These are phyloP conservation scores for Drepana falcataria DNA, from an alignment of 2,888 invertebrate species.

Conservation along the genomic window DNA sequence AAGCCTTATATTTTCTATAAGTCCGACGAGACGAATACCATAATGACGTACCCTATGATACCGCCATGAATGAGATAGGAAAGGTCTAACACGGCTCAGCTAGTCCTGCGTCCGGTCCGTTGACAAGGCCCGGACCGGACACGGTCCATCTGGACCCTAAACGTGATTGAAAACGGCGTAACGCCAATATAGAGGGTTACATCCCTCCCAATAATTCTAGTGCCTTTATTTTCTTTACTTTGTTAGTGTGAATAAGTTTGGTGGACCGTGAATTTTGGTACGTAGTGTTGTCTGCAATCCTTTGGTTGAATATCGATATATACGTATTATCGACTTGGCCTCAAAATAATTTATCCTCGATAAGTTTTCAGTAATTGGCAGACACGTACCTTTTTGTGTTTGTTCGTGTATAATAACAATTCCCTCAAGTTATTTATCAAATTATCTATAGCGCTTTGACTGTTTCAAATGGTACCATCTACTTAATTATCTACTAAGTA, in stretches of 20 bases:
- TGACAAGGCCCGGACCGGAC: slow-evolving; percentile 1
- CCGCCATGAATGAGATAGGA: slow-evolving; percentile 3
- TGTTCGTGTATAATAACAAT: too few relatives aligned
- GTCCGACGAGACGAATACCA: slow-evolving; percentile 1
- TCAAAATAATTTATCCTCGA: too few relatives aligned
- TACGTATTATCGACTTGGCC: too few relatives aligned
- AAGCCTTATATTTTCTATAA: not conserved
- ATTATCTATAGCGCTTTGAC: too few relatives aligned
- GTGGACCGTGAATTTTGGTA: not conserved
- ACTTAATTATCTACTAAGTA: too few relatives aligned
- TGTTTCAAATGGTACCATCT: too few relatives aligned
- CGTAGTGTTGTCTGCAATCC: not conserved
- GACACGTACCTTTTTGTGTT: too few relatives aligned
- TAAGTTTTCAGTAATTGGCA: too few relatives aligned
- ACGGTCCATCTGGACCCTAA: slow-evolving; percentile 10
- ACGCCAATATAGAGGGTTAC: slow-evolving; percentile 7
- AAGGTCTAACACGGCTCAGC: slow-evolving; percentile 1
- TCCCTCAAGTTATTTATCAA: too few relatives aligned
- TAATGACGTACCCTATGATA: slow-evolving; percentile 3
- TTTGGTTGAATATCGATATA: not conserved
- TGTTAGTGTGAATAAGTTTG: slow-evolving; percentile 1
- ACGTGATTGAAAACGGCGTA: slow-evolving; percentile 17
- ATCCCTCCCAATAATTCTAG: slow-evolving; percentile 1
- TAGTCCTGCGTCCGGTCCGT: slow-evolving; percentile 6
- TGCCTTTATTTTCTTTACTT: not conserved